A percentile compares a stretch with the other conserved stretches of the same genome.
Evolutionary conservation across 2,113 vertebrate genomes (phyloP).

Genomic region (Tachycineta bicolor): DNA sequence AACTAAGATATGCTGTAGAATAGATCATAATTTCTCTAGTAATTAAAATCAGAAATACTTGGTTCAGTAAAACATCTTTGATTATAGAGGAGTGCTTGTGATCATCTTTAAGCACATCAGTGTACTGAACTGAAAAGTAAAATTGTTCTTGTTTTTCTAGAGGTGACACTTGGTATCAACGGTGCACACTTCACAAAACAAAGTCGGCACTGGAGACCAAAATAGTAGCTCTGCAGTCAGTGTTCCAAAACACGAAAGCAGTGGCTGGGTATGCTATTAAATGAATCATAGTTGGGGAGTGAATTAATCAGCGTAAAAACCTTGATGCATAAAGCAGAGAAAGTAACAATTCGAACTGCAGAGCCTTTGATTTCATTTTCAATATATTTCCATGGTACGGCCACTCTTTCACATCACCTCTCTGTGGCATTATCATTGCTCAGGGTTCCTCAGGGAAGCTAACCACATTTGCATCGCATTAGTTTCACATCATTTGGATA

Average conservation of each 20-base stretch:
- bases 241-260: conserved; percentile 18
- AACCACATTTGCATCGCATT: background rate
- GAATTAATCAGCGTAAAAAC: conserved; percentile 42
- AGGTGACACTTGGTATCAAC: background rate
- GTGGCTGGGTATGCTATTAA: conserved; percentile 13
- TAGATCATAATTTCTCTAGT: background rate
- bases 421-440: background rate
- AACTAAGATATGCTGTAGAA: background rate
- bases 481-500: background rate
- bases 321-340: background rate
- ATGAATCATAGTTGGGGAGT: conserved; percentile 40
- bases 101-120: background rate
- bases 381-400: background rate
- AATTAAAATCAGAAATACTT: background rate
- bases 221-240: conserved; percentile 34
- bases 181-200: background rate
- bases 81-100: background rate
- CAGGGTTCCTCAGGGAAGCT: background rate
- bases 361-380: conserved; percentile 12
- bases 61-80: background rate
- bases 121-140: background rate
- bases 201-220: background rate
- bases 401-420: background rate
- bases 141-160: background rate
- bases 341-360: background rate